Base-by-base conservation (phyloP, 1,140 invertebrate genomes). In the Trachymyrmex septentrionalis region DNA sequence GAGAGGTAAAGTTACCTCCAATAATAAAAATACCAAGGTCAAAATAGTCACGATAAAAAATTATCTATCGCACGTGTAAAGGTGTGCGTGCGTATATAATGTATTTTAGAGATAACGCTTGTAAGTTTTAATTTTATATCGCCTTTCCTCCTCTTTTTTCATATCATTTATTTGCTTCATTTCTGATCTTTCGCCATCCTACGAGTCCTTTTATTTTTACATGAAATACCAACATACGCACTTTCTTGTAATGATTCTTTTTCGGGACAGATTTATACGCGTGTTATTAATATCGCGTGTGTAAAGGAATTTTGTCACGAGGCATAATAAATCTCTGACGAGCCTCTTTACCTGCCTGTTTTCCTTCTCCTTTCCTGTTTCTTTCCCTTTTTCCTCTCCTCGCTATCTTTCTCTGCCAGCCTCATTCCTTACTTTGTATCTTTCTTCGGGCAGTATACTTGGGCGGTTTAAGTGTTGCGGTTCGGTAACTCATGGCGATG, bases 401-500 rank as follows among this genome's bases (percentile, higher is more conserved):
- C 21, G 9, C 24, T 38, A 19, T 71, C 38, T 57, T 27, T 66
- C 27, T 21, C 53, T 38, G 48, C n/a, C 61, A 50, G 21, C 12
- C 44, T 53, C 27, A 4, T 55, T 30, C 14, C 21, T 57, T 27
- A 50, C 21, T 48, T 57, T 85, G 30, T 30, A 66, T 7, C 63
- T 21, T 14, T 14, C 34, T 59, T 59, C n/a, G 78, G 63, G 73
- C 19, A 59, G 55, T 86, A 50, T 59, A 67, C 44, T 57, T 16
- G 75, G 53, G 21, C 78, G 53, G 53, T 86, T 30, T 38, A 12
- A 34, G 61, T 75, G 53, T 61, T 21, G 71, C 34, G 80, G 71
- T 64, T 73, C 44, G 71, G 38, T 30, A 69, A 82, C 53, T 77
- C 73, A 78, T 63, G 84, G 84, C 85, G 85, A 82, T 82, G 75